Conservation (phyloP, 2,113 vertebrate species). For the Dasyprocta punctata region DNA sequence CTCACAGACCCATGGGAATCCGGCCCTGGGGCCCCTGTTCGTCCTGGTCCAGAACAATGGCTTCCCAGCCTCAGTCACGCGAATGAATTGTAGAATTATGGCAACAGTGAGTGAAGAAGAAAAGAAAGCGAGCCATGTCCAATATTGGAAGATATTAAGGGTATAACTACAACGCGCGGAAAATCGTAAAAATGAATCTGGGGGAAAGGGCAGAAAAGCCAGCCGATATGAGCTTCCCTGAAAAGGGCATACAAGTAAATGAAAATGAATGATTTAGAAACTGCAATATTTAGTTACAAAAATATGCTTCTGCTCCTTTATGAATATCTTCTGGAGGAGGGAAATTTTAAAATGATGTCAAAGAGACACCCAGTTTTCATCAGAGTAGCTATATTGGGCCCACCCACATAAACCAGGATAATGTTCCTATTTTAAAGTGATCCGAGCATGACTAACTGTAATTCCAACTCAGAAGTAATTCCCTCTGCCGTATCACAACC, state of each 20-base stretch:
- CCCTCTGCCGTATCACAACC: too few relatives aligned
- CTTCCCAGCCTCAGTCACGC: neutral
- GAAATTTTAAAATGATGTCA: neutral
- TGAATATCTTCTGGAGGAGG: neutral
- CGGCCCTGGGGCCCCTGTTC: neutral
- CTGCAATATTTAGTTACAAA: slow-evolving; percentile 10
- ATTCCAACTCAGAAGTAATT: neutral
- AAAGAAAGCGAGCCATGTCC: neutral
- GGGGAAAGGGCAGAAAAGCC: neutral
- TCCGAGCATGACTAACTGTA: neutral
- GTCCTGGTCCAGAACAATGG: neutral
- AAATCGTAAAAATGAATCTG: rapidly evolving
- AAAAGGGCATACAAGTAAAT: neutral
- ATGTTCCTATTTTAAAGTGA: neutral
- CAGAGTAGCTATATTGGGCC: neutral
- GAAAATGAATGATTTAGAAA: neutral
- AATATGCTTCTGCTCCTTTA: neutral
- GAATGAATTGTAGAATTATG: neutral
- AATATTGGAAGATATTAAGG: neutral
- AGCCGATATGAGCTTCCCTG: neutral
- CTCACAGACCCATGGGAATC: rapidly evolving
- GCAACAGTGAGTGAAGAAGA: neutral
- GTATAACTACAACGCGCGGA: neutral
- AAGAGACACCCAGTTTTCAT: neutral
- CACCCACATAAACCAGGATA: neutral